Evolutionary conservation across 1,140 invertebrate genomes (phyloP).

Genomic region (Geopemphigus sp.): DNA sequence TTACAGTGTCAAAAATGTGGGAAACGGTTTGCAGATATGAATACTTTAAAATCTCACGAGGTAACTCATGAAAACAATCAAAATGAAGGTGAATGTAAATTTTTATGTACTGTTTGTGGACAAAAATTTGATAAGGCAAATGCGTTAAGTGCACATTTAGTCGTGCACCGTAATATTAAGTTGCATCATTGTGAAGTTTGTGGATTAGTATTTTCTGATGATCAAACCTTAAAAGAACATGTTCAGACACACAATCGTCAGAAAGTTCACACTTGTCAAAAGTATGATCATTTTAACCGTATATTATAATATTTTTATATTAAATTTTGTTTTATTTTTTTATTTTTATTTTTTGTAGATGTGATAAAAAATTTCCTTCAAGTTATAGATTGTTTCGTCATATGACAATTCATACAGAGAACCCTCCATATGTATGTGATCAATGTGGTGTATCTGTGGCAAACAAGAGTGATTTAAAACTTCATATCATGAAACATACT

Average conservation of each 20-base stretch:
- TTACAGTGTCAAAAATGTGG: conserved; percentile 52
- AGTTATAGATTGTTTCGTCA: conserved; percentile 50
- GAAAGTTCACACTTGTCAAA: conserved; percentile 43
- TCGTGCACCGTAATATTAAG: conserved; percentile 50
- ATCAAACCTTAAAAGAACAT: conserved; percentile 58
- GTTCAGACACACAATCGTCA: conserved; percentile 58
- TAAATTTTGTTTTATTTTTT: conserved; percentile 4
- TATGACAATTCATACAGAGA: conserved; percentile 50
- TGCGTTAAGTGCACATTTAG: conserved; percentile 57
- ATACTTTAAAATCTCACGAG: conserved; percentile 69
- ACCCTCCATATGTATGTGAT: conserved; percentile 50
- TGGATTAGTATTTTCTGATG: conserved; percentile 57
- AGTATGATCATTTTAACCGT: conserved; percentile 41
- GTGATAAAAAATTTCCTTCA: conserved; percentile 48
- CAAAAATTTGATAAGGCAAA: conserved; percentile 74
- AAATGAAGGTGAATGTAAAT: conserved; percentile 59
- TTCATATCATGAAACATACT: conserved; percentile 51
- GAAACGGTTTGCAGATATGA: conserved; percentile 70
- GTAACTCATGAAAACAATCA: conserved; percentile 70
- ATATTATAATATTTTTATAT: conserved; percentile 5
- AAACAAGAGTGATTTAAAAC: conserved; percentile 51
- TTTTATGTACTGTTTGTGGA: conserved; percentile 68
- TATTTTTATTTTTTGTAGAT: conserved; percentile 23
- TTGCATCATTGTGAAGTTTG: conserved; percentile 52
- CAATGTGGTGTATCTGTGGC: conserved; percentile 49